Conservation (phyloP, 2,888 invertebrate genomes). For the Ophion ellenae region DNA sequence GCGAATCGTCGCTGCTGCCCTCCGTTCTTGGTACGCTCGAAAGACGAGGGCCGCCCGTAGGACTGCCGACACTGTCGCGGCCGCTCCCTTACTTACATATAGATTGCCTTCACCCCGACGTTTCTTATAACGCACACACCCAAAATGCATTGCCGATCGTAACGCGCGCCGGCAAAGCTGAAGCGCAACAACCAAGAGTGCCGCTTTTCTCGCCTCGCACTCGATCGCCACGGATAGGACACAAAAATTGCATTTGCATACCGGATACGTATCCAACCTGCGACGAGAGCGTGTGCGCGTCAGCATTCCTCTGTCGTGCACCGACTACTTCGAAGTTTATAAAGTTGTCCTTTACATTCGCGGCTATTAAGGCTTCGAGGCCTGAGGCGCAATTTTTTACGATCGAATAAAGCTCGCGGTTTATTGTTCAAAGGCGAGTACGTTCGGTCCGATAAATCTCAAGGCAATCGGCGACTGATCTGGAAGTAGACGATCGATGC, state of each 20-base stretch:
- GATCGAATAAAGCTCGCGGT: constrained; percentile 7
- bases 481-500: constrained; percentile 13
- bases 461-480: constrained; percentile 34
- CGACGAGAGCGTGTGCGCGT: constrained; percentile 40
- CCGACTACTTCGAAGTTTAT: constrained; percentile 49
- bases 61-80: constrained; percentile 47
- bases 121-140: constrained; percentile 72
- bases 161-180: constrained; percentile 65
- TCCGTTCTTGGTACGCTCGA: constrained; percentile 37
- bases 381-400: constrained; percentile 1
- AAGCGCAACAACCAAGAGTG: constrained; percentile 32
- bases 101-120: constrained; percentile 77
- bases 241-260: constrained; percentile 80
- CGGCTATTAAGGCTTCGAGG: constrained; percentile 36
- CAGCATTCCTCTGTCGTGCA: constrained; percentile 60
- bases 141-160: constrained; percentile 78
- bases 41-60: constrained; percentile 59
- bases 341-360: constrained; percentile 59
- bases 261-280: constrained; percentile 67
- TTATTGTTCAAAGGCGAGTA: constrained; percentile 23
- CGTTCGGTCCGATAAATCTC: constrained; percentile 31
- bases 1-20: constrained; percentile 21
- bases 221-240: constrained; percentile 55
- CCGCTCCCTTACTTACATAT: constrained; percentile 80
- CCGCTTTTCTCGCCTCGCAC: constrained; percentile 31